A percentile compares a stretch with the other conserved stretches of the same genome.
These are phyloP conservation scores for Ernsta delagoae DNA, from an alignment of 2,888 invertebrate species.

Conservation along the genomic window DNA sequence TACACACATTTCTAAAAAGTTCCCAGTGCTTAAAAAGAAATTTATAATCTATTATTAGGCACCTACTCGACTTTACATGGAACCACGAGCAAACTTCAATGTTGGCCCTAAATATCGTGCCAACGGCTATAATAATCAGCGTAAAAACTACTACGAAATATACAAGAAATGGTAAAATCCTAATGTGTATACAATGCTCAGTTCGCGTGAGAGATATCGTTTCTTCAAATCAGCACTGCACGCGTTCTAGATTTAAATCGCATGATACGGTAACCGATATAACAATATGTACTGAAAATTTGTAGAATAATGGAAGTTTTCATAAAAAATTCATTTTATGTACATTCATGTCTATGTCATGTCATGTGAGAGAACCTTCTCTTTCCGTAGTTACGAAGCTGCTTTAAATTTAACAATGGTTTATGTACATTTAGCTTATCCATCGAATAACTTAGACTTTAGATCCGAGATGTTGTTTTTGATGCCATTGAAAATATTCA, in stretches of 20 bases:
- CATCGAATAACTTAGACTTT: too few species aligned
- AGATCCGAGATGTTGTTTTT: too few species aligned
- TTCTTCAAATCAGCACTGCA: slow-evolving; percentile 18
- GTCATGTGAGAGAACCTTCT: too few species aligned
- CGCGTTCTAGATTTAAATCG: slow-evolving; percentile 17
- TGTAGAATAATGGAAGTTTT: background rate
- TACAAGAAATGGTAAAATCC: slow-evolving; percentile 26
- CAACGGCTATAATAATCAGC: slow-evolving; percentile 4
- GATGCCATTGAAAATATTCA: too few species aligned
- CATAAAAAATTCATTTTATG: too few species aligned
- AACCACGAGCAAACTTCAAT: background rate
- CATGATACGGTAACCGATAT: background rate
- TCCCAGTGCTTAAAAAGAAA: too few species aligned
- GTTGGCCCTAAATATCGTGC: background rate
- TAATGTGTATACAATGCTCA: slow-evolving; percentile 28
- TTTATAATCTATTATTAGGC: too few species aligned
- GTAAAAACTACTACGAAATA: slow-evolving; percentile 20
- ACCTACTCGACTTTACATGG: background rate
- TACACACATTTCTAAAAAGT: too few species aligned
- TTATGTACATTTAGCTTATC: too few species aligned
- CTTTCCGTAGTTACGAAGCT: too few species aligned
- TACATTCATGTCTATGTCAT: too few species aligned
- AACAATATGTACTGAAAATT: background rate
- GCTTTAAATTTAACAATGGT: too few species aligned
- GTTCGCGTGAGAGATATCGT: slow-evolving; percentile 32